Percentiles rank a stretch among this genome's conserved stretches.
Evolutionary conservation across 2,113 vertebrate species (phyloP).

Genomic region (Hyperoodon ampullatus): DNA sequence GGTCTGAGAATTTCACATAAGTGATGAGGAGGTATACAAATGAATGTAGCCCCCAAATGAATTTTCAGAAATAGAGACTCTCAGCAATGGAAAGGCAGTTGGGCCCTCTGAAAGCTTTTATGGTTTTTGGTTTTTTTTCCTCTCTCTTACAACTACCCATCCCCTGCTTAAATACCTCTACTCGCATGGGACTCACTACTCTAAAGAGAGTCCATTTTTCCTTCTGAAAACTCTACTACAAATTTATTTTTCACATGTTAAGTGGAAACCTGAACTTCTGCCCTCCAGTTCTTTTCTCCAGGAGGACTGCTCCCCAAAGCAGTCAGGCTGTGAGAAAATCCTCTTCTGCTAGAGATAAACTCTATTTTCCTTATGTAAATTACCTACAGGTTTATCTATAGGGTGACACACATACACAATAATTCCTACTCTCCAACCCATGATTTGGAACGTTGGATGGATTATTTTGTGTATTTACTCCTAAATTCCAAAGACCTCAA

Average conservation of each 20-base stretch:
- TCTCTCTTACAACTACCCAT: neutral
- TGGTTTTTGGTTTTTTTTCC: neutral
- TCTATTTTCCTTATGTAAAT: neutral
- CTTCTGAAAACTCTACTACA: neutral
- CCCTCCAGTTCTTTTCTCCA: neutral
- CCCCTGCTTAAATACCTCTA: neutral
- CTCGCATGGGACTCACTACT: neutral
- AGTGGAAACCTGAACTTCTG: neutral
- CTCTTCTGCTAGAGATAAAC: neutral
- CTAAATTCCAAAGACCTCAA: slow-evolving; percentile 5
- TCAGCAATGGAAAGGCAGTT: neutral
- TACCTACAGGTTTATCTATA: neutral
- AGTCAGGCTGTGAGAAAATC: neutral
- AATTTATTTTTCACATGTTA: neutral
- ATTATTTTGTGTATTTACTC: neutral
- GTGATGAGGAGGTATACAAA: neutral
- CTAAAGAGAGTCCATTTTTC: neutral
- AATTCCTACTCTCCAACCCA: neutral
- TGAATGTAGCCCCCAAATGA: neutral
- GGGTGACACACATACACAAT: neutral
- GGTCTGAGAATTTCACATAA: neutral
- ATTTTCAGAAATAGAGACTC: neutral
- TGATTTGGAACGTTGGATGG: neutral
- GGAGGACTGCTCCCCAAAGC: neutral
- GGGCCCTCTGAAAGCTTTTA: neutral